These are phyloP conservation scores for Gambusia holbrooki DNA, from an alignment of 2,113 vertebrate species.

Conservation along the genomic window DNA sequence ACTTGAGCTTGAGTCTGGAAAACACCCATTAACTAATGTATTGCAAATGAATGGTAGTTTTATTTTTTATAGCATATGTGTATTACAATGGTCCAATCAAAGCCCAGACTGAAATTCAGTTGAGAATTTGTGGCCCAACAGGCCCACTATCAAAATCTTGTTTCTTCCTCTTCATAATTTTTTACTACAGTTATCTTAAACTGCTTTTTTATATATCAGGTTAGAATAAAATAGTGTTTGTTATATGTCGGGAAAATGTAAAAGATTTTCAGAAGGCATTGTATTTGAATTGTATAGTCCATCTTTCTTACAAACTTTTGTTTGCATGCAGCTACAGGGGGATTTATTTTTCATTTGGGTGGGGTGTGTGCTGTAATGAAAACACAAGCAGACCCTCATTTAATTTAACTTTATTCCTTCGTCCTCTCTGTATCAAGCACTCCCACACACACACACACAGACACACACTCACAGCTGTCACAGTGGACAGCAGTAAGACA, in stretches of 20 bases:
- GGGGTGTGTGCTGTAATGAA: conserved; percentile 28
- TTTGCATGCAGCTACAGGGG: conserved; percentile 26
- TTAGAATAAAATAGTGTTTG: neutral
- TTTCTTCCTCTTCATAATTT: neutral
- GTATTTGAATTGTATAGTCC: neutral
- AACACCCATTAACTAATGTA: neutral
- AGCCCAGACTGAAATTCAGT: neutral
- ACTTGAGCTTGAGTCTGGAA: no score
- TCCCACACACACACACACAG: conserved; percentile 43
- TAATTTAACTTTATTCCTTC: conserved; percentile 17
- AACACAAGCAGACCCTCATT: conserved; percentile 49
- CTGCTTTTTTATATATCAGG: neutral
- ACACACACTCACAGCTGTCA: conserved; percentile 59
- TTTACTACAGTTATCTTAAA: neutral
- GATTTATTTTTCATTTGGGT: conserved; percentile 43
- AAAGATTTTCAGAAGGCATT: neutral
- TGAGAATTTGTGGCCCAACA: neutral
- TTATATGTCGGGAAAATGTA: neutral
- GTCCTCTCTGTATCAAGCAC: conserved; percentile 35
- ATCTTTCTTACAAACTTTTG: neutral
- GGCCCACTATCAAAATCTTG: neutral
- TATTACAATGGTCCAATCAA: neutral
- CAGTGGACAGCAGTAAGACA: conserved; percentile 63
- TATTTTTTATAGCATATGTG: neutral
- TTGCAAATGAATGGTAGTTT: neutral